These are phyloP conservation scores for Philypnodon macrostomus DNA, from an alignment of 2,797 vertebrate species.

Conservation along the genomic window DNA sequence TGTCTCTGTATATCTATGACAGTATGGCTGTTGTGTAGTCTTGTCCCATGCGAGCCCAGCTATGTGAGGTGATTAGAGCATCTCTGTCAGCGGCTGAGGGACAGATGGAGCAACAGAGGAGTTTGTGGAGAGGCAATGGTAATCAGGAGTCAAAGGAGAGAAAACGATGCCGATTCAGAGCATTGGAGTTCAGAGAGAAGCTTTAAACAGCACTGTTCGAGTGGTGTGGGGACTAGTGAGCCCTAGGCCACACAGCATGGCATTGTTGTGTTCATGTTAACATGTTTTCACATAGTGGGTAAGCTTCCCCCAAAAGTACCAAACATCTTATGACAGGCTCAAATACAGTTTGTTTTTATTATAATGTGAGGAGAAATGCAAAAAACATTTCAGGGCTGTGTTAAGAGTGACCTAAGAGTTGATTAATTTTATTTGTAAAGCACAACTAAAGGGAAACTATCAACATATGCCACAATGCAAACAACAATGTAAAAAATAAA, in stretches of 20 bases:
- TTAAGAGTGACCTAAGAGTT: too few species aligned
- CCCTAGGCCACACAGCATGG: constrained; percentile 68
- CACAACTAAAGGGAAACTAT: too few species aligned
- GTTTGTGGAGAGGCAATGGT: constrained; percentile 78
- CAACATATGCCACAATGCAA: too few species aligned
- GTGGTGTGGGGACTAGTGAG: constrained; percentile 58
- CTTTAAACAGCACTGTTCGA: constrained; percentile 69
- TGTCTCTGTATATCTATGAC: constrained; percentile 62
- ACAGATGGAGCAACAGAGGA: constrained; percentile 82
- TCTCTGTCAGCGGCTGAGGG: constrained; percentile 68
- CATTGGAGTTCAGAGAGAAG: constrained; percentile 66
- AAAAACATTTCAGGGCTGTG: too few species aligned
- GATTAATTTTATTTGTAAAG: too few species aligned
- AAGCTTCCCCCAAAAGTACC: constrained; percentile 32
- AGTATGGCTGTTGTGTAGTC: constrained; percentile 66
- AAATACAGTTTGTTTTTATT: constrained; percentile 3
- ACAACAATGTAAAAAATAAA: too few species aligned
- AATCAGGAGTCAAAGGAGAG: constrained; percentile 78
- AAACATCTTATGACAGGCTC: constrained; percentile 10
- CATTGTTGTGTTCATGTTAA: constrained; percentile 69
- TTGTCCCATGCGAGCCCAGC: constrained; percentile 69
- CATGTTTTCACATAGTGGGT: constrained; percentile 64
- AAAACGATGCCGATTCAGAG: constrained; percentile 72
- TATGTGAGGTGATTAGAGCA: constrained; percentile 79
- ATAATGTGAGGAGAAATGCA: background rate